Conservation (phyloP, 1,140 invertebrate species). For the Cydia pomonella region DNA sequence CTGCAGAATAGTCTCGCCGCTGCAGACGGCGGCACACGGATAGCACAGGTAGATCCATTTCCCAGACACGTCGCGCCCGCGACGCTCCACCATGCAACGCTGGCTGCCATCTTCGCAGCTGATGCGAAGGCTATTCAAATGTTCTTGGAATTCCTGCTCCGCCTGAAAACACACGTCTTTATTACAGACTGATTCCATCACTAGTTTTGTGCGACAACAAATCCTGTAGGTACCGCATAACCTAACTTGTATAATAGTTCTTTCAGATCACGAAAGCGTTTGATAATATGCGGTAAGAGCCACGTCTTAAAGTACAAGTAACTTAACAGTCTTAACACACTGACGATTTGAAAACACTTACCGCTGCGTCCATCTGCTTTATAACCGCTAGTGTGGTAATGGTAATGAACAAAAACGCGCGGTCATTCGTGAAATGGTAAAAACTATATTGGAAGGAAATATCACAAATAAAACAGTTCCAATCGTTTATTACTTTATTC, state of each 20-base stretch:
- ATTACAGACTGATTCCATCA: slow-evolving; percentile 38
- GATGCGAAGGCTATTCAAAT: slow-evolving; percentile 71
- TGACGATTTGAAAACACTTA: background rate
- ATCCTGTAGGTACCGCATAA: background rate
- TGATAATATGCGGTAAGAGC: slow-evolving; percentile 22
- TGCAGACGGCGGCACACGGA: slow-evolving; percentile 70
- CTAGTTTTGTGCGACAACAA: slow-evolving; percentile 37
- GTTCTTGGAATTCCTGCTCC: slow-evolving; percentile 70
- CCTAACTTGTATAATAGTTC: background rate
- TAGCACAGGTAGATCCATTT: slow-evolving; percentile 73
- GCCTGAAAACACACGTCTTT: slow-evolving; percentile 53
- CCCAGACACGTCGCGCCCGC: slow-evolving; percentile 62
- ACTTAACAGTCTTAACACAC: slow-evolving; percentile 38
- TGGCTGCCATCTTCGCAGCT: slow-evolving; percentile 61
- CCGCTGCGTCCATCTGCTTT: background rate
- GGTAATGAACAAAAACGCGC: background rate
- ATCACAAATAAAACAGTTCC: slow-evolving; percentile 49
- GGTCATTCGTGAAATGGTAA: slow-evolving; percentile 11
- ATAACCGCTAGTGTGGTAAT: background rate
- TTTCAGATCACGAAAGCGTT: background rate
- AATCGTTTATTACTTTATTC: slow-evolving; percentile 41
- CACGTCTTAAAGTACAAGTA: too few relatives aligned
- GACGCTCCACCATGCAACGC: slow-evolving; percentile 65
- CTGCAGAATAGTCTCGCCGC: slow-evolving; percentile 67
- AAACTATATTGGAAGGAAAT: slow-evolving; percentile 35